phyloP scores from a whole-genome alignment of 2,113 vertebrate species.

The Petaurus breviceps region DNA sequence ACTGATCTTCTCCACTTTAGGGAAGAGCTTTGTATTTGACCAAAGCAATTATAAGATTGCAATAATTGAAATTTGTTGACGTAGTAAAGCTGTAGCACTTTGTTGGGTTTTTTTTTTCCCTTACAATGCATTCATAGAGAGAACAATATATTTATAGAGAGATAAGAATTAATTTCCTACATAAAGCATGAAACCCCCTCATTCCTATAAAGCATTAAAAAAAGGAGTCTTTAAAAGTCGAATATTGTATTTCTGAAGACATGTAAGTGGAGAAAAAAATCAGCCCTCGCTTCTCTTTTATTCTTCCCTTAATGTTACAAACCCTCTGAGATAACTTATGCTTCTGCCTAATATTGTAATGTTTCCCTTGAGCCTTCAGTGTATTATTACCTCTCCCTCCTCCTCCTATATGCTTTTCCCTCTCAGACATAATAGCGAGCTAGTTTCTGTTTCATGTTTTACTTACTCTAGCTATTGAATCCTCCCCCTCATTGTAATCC shows the following conservation, averaged over 20 bases:
- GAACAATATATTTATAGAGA: background rate
- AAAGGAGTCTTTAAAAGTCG: conserved; percentile 47
- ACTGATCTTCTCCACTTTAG: background rate
- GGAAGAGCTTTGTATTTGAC: conserved; percentile 20
- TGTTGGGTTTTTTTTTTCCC: conserved; percentile 17
- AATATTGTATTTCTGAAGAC: conserved; percentile 3
- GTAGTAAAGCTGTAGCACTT: background rate
- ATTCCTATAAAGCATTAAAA: background rate
- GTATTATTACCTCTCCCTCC: conserved; percentile 5
- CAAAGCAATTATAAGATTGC: conserved; percentile 27
- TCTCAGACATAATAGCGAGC: conserved; percentile 21
- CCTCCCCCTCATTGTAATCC: conserved; percentile 7
- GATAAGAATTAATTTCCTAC: background rate
- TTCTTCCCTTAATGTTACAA: conserved; percentile 12
- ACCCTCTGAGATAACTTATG: background rate
- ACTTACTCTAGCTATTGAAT: conserved; percentile 66
- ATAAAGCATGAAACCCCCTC: background rate
- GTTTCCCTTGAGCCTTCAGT: conserved; percentile 28
- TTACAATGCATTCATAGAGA: background rate
- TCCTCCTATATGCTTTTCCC: conserved; percentile 26
- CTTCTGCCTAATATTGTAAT: conserved; percentile 46
- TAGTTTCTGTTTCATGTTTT: conserved; percentile 47
- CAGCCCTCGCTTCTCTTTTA: background rate
- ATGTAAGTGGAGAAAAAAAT: background rate
- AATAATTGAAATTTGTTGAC: conserved; percentile 43